These are phyloP conservation scores for Cephonodes hylas DNA, from an alignment of 2,888 invertebrate species.

Conservation along the genomic window DNA sequence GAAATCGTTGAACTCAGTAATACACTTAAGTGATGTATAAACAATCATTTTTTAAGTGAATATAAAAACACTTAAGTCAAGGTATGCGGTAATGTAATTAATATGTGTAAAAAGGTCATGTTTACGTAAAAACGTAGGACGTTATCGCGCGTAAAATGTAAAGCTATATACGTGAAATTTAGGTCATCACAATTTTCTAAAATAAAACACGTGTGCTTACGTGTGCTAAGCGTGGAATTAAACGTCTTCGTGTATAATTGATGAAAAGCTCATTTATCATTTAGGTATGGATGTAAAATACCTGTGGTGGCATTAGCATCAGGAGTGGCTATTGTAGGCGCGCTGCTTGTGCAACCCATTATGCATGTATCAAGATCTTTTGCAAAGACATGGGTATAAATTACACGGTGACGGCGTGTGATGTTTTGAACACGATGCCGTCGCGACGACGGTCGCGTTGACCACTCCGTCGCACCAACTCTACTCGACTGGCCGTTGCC, in stretches of 20 bases:
- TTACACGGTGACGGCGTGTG: neutral
- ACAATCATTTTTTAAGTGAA: neutral
- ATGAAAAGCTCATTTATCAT: neutral
- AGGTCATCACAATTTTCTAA: neutral
- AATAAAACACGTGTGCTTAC: neutral
- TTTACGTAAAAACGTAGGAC: no score
- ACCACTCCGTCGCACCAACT: conserved; percentile 55
- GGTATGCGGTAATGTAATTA: no score
- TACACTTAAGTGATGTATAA: neutral
- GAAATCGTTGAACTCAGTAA: neutral
- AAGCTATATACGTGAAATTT: neutral
- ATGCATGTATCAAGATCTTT: conserved; percentile 35
- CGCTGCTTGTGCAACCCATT: conserved; percentile 77
- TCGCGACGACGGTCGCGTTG: conserved; percentile 33
- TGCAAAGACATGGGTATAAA: conserved; percentile 33
- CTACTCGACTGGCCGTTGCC: conserved; percentile 53
- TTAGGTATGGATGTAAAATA: conserved; percentile 24
- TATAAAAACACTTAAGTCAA: neutral
- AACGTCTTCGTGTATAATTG: neutral
- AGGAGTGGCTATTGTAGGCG: conserved; percentile 53
- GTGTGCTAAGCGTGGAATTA: neutral
- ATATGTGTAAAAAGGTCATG: no score
- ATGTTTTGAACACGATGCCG: conserved; percentile 21
- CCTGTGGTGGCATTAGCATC: conserved; percentile 50
- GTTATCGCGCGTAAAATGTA: neutral